phyloP scores from a whole-genome alignment of 1,140 invertebrate species.

The Schlechtendalia chinensis region DNA sequence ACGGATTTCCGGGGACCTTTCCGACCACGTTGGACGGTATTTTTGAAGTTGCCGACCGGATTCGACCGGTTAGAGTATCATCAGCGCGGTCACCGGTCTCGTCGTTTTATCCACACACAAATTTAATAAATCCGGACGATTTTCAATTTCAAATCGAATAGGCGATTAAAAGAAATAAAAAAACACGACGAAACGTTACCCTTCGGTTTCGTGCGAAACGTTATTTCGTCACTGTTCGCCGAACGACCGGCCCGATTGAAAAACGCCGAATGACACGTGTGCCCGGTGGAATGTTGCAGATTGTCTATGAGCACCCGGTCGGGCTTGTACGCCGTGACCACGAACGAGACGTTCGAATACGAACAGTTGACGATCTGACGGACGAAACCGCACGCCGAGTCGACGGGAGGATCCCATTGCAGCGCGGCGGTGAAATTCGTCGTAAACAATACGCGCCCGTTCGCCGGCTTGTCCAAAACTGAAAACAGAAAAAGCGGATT shows the following conservation, averaged over 20 bases:
- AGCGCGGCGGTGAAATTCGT: not conserved
- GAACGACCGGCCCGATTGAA: not conserved
- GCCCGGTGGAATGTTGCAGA: not conserved
- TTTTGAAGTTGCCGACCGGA: no score
- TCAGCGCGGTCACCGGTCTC: no score
- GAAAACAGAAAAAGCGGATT: not conserved
- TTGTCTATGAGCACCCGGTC: not conserved
- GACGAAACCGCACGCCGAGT: not conserved
- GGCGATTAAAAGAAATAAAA: no score
- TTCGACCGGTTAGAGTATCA: no score
- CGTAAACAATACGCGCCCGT: slow-evolving; percentile 2
- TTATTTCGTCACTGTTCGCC: not conserved
- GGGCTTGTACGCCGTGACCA: not conserved
- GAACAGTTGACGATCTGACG: slow-evolving; percentile 18
- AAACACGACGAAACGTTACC: not conserved
- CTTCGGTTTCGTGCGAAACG: not conserved
- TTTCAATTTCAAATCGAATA: no score
- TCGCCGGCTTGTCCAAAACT: not conserved
- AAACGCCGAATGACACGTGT: not conserved
- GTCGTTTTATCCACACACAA: no score
- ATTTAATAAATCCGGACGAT: no score
- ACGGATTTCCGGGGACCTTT: no score
- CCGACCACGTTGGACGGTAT: no score
- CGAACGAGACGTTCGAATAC: not conserved
- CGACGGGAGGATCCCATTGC: slow-evolving; percentile 3